These are phyloP conservation scores for Neofelis nebulosa DNA, from an alignment of 2,113 vertebrate species.

Conservation along the genomic window DNA sequence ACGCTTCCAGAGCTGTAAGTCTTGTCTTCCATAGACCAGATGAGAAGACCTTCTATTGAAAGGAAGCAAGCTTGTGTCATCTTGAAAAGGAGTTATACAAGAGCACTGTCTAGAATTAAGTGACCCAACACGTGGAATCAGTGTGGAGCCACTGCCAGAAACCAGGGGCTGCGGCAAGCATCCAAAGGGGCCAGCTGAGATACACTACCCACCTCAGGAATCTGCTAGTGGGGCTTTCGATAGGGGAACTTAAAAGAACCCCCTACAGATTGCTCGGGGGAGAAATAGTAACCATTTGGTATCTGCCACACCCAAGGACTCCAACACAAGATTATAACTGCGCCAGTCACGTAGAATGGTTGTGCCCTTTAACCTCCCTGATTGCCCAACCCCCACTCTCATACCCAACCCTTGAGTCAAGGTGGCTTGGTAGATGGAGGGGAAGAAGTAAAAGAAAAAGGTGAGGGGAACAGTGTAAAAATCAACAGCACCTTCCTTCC, in stretches of 20 bases:
- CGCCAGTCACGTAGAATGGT: rapidly evolving
- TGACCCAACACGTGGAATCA: not conserved
- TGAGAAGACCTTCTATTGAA: no score
- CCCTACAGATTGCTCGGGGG: not conserved
- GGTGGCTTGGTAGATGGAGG: not conserved
- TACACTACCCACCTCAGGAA: not conserved
- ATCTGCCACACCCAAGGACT: not conserved
- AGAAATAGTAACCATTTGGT: not conserved
- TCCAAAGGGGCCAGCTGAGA: not conserved
- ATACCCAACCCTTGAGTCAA: not conserved
- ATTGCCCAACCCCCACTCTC: not conserved
- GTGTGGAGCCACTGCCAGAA: not conserved
- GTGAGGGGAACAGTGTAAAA: not conserved
- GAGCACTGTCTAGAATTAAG: not conserved
- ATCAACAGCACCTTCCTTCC: not conserved
- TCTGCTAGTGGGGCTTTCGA: not conserved
- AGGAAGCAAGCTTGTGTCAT: not conserved
- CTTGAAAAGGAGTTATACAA: not conserved
- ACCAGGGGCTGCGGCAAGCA: not conserved
- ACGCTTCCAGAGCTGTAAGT: not conserved
- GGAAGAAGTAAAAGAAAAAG: not conserved
- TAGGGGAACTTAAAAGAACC: not conserved
- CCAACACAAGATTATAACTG: not conserved
- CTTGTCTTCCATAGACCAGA: not conserved
- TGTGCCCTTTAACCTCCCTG: not conserved